phyloP scores from a whole-genome alignment of 2,888 invertebrate genomes.

The Rhamnusium bicolor region DNA sequence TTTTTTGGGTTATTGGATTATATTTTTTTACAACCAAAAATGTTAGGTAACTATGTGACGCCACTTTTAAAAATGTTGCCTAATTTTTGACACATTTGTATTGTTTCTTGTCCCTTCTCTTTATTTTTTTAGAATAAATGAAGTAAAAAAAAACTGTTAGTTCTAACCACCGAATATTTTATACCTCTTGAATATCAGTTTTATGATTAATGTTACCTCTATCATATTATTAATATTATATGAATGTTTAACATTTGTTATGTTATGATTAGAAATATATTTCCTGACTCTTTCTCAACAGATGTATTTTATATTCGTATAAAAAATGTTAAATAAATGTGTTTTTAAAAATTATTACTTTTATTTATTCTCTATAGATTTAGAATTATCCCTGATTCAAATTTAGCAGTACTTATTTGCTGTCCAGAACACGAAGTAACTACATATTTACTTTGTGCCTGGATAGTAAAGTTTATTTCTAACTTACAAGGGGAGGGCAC shows the following conservation, averaged over 20 bases:
- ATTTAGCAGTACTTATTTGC: no score
- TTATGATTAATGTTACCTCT: neutral
- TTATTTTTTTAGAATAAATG: neutral
- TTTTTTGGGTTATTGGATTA: no score
- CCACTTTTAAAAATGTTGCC: neutral
- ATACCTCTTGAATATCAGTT: neutral
- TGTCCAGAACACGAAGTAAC: no score
- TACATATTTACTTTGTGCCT: no score
- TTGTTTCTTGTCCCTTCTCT: neutral
- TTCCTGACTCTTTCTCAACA: conserved; percentile 32
- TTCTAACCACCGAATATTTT: conserved; percentile 18
- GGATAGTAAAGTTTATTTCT: no score
- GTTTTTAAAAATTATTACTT: conserved; percentile 44
- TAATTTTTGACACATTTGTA: neutral
- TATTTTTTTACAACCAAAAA: neutral
- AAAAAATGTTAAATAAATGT: conserved; percentile 61
- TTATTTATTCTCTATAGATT: conserved; percentile 1
- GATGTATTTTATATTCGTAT: conserved; percentile 59
- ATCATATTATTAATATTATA: neutral
- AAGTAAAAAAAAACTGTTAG: neutral
- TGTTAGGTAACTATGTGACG: neutral
- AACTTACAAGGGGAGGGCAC: no score
- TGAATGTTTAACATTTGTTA: neutral
- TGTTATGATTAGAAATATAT: neutral
- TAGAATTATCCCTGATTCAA: no score